Evolutionary conservation across 1,140 invertebrate species (phyloP), one percentile per base, ranked within the genome.

Genomic region (Drosophila persimilis): DNA sequence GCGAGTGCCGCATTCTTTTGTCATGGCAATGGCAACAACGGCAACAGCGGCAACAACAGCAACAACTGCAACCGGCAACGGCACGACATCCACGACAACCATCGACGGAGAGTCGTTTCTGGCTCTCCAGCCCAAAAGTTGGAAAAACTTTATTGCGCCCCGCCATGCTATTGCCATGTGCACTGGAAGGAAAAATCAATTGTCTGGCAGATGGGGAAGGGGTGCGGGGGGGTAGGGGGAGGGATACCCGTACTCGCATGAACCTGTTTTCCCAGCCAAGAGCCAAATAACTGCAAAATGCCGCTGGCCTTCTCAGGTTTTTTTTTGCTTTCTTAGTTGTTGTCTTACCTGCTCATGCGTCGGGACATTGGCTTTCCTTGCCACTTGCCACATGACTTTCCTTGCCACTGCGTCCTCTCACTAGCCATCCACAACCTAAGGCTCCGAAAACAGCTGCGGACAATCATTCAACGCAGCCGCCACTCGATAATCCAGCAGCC

Each of bases 1-100:
- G 80, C 80, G 80, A 79, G 76, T 86, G 81, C 81, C 81, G 81
- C 81, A 85, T 85, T 85, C 81, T 85, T 85, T 85, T 85, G 81
- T 86, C 81, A 85, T 85, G 81, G 81, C 73, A 85, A 85, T 66
- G 29, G 46, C 45, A 53, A 52, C 60, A 66, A 50, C 70, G 39
- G 8, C 66, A 15, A 15, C 15, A 15, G 15, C 15, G 29, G 46
- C 45, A 63, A 70, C 56, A 63, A 54, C 54, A 53, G 43, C 59
- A 69, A 20, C 74, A 63, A 57, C 70, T 56, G 67, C 78, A 77
- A 80, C 72, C 70, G 61, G 72, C 72, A 73, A 75, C 53, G 70
- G 71, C 71, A 73, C 71, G 71, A 74, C 77, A 53, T 78, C 59
- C 56, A 66, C 64, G 35, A 44, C 55, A 80, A 13, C 35, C 35